Base-by-base conservation (phyloP, 2,797 vertebrate genomes). In the Poecilia gillii region DNA sequence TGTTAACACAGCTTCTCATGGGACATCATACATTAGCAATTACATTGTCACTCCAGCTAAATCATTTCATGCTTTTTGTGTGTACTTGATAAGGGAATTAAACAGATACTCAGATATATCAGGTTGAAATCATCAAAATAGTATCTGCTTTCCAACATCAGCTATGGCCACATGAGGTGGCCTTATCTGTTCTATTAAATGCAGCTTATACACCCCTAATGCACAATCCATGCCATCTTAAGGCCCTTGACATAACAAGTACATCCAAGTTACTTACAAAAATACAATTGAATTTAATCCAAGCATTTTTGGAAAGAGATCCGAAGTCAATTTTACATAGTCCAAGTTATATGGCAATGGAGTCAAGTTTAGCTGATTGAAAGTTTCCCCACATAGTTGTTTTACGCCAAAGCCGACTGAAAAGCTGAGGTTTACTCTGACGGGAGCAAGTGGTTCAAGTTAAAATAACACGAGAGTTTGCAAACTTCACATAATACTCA, bases 11-110 rank as follows among this genome's bases (percentile, higher is more conserved):
- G 2, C 13, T 36, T 28, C 16, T 66, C 45, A 47, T 51, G 39
- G 41, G 2, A 81, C 62, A 20, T 76, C 20, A 74, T 76, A 57
- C 74, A 71, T 39, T 11, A 74, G n/a, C 36, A 23, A 74, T 45
- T 39, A 7, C 39, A 41, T 78, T 75, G 59, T 57, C 14, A 14
- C 64, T 72, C 41, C 20, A 57, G 36, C 33, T 68, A 57, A 79
- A 78, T 51, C 3, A 9, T 46, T 13, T 39, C 8, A 76, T 36
- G 23, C 28, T 0, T 72, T 62, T 31, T 9, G 36, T 45, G 51
- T 43, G 23, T 25, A 33, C 11, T 51, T 55, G 25, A 80, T 55
- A 25, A 80, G 55, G 68, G 41, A 59, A 53, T 49, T 25, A 33
- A 64, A 16, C 51, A 43, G 55, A 18, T 36, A 2, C 8, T 71